phyloP scores from a whole-genome alignment of 2,888 invertebrate species.

The Corbicula japonica region DNA sequence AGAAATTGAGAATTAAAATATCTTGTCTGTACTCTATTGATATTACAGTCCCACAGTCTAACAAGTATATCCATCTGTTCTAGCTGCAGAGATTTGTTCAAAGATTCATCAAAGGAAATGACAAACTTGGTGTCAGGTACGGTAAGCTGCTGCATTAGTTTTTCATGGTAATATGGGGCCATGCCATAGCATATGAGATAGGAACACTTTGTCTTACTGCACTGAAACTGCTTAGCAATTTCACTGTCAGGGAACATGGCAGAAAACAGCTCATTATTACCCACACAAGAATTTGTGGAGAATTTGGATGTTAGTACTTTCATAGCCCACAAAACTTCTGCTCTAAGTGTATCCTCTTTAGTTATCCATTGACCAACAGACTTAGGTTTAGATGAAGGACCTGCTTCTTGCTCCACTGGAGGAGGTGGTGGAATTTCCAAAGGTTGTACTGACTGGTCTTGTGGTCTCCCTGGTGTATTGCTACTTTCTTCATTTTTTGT shows the following conservation, averaged over 20 bases:
- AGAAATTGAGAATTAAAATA: slow-evolving; percentile 57
- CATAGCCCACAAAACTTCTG: slow-evolving; percentile 25
- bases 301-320: slow-evolving; percentile 15
- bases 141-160: slow-evolving; percentile 11
- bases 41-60: slow-evolving; percentile 36
- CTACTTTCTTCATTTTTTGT: no score
- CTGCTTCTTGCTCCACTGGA: background rate
- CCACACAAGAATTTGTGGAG: no score
- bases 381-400: slow-evolving; percentile 11
- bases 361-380: slow-evolving; percentile 17
- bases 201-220: slow-evolving; percentile 25
- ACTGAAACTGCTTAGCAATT: slow-evolving; percentile 18
- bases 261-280: no score
- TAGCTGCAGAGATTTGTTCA: slow-evolving; percentile 50
- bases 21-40: slow-evolving; percentile 25
- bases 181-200: slow-evolving; percentile 27
- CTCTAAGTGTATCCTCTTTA: slow-evolving; percentile 27
- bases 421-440: slow-evolving; percentile 18
- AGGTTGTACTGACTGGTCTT: slow-evolving; percentile 13
- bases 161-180: slow-evolving; percentile 25
- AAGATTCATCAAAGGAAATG: slow-evolving; percentile 57
- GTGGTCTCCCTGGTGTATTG: no score
- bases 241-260: slow-evolving; percentile 21
- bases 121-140: slow-evolving; percentile 27
- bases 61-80: slow-evolving; percentile 65